Evolutionary conservation across 2,797 vertebrate species (phyloP).

Genomic region (Lepus oiostolus): DNA sequence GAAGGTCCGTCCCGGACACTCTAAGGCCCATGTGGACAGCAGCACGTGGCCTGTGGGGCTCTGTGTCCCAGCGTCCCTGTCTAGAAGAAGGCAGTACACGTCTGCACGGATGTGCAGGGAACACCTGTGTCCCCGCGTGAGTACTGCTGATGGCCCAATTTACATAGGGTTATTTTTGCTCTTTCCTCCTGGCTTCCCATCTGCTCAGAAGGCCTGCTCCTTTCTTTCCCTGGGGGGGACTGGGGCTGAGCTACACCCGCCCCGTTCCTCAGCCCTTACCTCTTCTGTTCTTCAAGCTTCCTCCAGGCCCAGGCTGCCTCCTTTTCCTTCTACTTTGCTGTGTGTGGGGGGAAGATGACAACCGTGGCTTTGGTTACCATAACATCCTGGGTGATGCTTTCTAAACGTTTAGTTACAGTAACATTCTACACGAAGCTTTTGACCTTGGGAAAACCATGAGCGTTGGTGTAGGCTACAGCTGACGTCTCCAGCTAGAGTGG

Average conservation of each 20-base stretch:
- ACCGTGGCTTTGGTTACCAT: conserved; percentile 82
- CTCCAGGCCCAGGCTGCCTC: background rate
- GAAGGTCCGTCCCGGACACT: background rate
- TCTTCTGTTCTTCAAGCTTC: background rate
- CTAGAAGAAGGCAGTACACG: background rate
- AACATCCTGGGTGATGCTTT: conserved; percentile 78
- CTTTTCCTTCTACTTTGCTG: conserved; percentile 65
- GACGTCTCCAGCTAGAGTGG: conserved; percentile 73
- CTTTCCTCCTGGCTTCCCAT: background rate
- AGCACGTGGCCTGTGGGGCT: background rate
- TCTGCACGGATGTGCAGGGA: background rate
- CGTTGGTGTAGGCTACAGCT: conserved; percentile 79
- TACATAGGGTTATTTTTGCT: background rate
- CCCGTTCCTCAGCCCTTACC: background rate
- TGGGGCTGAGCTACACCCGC: too few species aligned
- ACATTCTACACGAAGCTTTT: conserved; percentile 79
- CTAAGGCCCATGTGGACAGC: background rate
- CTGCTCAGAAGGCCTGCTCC: background rate
- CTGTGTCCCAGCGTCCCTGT: rapidly evolving
- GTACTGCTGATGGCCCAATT: background rate
- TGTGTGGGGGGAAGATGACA: conserved; percentile 75
- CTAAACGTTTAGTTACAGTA: conserved; percentile 76
- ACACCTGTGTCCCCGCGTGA: background rate
- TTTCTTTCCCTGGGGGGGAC: background rate
- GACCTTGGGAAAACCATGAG: conserved; percentile 78